These are phyloP conservation scores for Dasypolia templi DNA, from an alignment of 2,888 invertebrate genomes.

Conservation along the genomic window DNA sequence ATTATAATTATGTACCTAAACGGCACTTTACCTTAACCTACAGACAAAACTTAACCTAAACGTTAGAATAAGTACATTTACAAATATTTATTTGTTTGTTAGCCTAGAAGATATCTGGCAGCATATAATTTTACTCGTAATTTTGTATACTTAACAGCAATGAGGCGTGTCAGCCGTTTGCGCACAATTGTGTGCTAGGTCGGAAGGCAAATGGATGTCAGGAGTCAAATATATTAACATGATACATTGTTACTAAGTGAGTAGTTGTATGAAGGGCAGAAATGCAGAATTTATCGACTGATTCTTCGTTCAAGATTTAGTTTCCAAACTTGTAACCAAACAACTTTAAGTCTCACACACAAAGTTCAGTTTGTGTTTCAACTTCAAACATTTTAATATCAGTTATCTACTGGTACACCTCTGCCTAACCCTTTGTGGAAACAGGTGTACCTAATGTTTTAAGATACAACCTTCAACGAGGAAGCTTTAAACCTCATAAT, in stretches of 20 bases:
- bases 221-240: conserved; percentile 49
- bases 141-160: conserved; percentile 40
- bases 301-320: background rate
- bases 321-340: background rate
- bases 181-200: conserved; percentile 32
- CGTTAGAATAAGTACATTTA: conserved; percentile 30
- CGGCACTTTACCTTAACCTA: background rate
- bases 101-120: conserved; percentile 7
- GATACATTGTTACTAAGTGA: conserved; percentile 46
- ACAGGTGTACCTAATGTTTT: background rate
- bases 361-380: background rate
- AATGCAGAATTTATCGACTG: background rate
- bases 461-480: background rate
- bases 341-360: background rate
- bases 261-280: conserved; percentile 3
- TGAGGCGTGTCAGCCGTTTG: conserved; percentile 18
- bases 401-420: no score
- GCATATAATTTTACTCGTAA: conserved; percentile 37
- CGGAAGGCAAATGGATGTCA: conserved; percentile 30
- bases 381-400: background rate
- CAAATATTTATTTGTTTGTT: conserved; percentile 38
- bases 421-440: background rate
- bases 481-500: background rate
- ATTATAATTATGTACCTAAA: background rate
- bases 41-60: conserved; percentile 25